A percentile compares a stretch with the other conserved stretches of the same genome.
Conservation (phyloP, 2,113 vertebrate genomes). For the Tachysurus vachellii region DNA sequence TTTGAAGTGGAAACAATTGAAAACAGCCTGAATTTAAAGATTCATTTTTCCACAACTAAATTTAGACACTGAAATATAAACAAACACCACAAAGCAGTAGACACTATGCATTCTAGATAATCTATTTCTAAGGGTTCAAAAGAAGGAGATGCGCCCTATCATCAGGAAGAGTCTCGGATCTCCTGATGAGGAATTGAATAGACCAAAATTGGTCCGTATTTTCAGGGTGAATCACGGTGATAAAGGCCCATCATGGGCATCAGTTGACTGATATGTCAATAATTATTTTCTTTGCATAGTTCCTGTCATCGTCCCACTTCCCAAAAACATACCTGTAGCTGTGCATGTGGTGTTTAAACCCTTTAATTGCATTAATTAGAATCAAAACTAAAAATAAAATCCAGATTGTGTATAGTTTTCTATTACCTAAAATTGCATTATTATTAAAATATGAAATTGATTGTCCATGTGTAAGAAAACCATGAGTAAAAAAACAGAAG, state of each 20-base stretch:
- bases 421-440: not conserved
- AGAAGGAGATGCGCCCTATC: not conserved
- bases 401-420: not conserved
- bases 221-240: not conserved
- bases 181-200: not conserved
- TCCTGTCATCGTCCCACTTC: not conserved
- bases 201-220: not conserved
- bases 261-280: not conserved
- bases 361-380: not conserved
- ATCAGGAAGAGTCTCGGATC: not conserved
- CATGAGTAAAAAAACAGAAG: not conserved
- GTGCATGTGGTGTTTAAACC: not conserved
- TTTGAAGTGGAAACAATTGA: constrained; percentile 1
- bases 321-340: not conserved
- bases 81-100: not conserved
- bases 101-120: not conserved
- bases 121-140: not conserved
- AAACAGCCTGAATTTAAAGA: not conserved
- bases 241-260: not conserved
- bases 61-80: not conserved
- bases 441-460: not conserved
- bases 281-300: not conserved
- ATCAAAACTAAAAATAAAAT: too few species aligned
- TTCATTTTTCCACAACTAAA: not conserved
- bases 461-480: not conserved